A percentile compares a stretch with the other conserved stretches of the same genome.
Evolutionary conservation across 2,888 invertebrate genomes (phyloP).

Genomic region (Pristionchus entomophagus): DNA sequence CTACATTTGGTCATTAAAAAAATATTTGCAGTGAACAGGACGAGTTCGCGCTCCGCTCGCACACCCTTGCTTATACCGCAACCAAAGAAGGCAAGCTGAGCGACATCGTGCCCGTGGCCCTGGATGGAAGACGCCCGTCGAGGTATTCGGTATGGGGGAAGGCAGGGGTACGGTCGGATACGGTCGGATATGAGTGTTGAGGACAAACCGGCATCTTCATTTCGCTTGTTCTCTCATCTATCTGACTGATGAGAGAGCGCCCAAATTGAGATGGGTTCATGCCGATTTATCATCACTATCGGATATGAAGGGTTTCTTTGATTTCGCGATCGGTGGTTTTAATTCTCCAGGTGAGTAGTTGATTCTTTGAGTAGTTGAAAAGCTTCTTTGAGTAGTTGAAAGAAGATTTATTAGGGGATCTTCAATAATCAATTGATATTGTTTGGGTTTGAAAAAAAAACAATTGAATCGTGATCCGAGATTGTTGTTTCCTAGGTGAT

Average conservation of each 20-base stretch:
- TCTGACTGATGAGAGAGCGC: too few species aligned
- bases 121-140: slow-evolving; percentile 69
- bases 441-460: neutral
- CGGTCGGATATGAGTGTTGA: neutral
- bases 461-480: neutral
- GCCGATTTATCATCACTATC: too few species aligned
- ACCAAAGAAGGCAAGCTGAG: slow-evolving; percentile 89
- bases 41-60: slow-evolving; percentile 92
- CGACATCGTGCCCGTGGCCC: slow-evolving; percentile 89
- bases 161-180: too few species aligned
- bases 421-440: too few species aligned
- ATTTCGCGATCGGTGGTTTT: neutral
- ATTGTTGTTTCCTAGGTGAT: slow-evolving; percentile 81
- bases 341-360: neutral
- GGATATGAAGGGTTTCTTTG: too few species aligned
- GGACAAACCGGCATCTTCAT: too few species aligned
- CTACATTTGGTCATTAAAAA: neutral
- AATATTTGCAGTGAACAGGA: slow-evolving; percentile 86
- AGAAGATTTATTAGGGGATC: too few species aligned
- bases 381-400: too few species aligned
- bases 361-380: too few species aligned
- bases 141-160: slow-evolving; percentile 5
- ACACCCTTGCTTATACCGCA: slow-evolving; percentile 89
- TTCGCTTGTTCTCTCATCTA: too few species aligned
- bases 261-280: too few species aligned